Evolutionary conservation across 2,797 vertebrate genomes (phyloP), one percentile per base, ranked within the genome.

Genomic region (Poecilia gillii): DNA sequence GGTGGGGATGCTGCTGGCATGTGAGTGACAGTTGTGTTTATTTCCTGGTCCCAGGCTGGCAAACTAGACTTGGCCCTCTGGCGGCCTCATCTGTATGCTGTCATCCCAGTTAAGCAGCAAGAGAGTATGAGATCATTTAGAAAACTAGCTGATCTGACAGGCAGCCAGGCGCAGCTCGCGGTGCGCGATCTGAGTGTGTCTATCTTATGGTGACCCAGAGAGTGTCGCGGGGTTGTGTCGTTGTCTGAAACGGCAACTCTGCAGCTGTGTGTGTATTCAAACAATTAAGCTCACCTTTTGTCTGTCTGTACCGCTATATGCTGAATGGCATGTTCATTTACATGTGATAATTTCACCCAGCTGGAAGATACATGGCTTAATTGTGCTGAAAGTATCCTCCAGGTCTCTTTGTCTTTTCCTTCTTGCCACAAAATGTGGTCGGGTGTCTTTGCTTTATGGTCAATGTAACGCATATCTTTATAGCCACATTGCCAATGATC

Each of bases 361-460:
- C 87, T 83, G 77, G 83, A 80, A 43, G 72, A 76, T 55, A 83
- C 36, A 47, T 70, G 73, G 11, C 45, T 80, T 86, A 76, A 83
- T 81, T 89, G 83, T 79, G 77, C 66, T 72, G 86, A 84, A 79
- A 64, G 64, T 14, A 72, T 57, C 78, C 80, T 74, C 80, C 83
- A 83, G 78, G 11, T 31, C 28, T 87, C 78, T 84, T 87, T 87
- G 80, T 86, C 53, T 82, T 49, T 91, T 80, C 82, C 75, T 85
- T 82, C 84, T 81, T 47, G 83, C 82, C 82, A 86, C 51, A 82
- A 87, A 14, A 20, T 47, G 12, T 25, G 11, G 2, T 28, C 1
- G 11, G 28, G 6, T 28, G 14, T 72, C 33, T 18, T 64, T 36
- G 16, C 31, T 64, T 64, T 33, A 18, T 36, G 20, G 59, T 31